phyloP scores from a whole-genome alignment of 2,797 vertebrate genomes.

The Aphelocoma californica region DNA sequence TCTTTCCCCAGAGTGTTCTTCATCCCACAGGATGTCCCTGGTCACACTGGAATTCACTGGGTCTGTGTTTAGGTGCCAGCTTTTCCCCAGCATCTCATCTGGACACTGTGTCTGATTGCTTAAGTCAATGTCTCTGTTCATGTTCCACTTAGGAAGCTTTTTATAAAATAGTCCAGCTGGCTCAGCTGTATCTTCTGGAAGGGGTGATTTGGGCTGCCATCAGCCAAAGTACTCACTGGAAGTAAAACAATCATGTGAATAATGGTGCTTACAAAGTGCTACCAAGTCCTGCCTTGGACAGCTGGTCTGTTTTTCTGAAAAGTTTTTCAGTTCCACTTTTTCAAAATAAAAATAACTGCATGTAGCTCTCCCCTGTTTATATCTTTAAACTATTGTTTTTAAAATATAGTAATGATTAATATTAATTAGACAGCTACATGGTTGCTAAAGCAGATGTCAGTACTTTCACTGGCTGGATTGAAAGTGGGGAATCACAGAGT shows the following conservation, averaged over 20 bases:
- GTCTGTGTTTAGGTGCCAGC: not conserved
- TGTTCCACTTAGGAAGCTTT: not conserved
- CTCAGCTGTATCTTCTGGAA: constrained; percentile 6
- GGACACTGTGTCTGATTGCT: not conserved
- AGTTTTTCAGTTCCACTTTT: not conserved
- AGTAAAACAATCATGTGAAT: not conserved
- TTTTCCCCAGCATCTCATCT: not conserved
- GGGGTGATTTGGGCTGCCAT: not conserved
- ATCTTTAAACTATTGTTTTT: not conserved
- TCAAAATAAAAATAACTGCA: not conserved
- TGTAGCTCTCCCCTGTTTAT: not conserved
- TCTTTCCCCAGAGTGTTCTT: not conserved
- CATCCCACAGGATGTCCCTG: not conserved
- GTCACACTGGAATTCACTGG: not conserved
- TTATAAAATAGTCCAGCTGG: constrained; percentile 13
- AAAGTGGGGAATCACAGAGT: not conserved
- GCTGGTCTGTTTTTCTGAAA: not conserved
- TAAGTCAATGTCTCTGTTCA: not conserved
- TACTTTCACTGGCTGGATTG: not conserved
- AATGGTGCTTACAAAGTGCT: not conserved
- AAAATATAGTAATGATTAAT: not conserved
- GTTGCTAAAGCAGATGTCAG: not conserved
- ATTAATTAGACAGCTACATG: not conserved
- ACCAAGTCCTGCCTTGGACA: not conserved
- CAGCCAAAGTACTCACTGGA: not conserved